These are phyloP conservation scores for Alcedo quadribrachys DNA, from an alignment of 2,797 vertebrate genomes.

Conservation along the genomic window DNA sequence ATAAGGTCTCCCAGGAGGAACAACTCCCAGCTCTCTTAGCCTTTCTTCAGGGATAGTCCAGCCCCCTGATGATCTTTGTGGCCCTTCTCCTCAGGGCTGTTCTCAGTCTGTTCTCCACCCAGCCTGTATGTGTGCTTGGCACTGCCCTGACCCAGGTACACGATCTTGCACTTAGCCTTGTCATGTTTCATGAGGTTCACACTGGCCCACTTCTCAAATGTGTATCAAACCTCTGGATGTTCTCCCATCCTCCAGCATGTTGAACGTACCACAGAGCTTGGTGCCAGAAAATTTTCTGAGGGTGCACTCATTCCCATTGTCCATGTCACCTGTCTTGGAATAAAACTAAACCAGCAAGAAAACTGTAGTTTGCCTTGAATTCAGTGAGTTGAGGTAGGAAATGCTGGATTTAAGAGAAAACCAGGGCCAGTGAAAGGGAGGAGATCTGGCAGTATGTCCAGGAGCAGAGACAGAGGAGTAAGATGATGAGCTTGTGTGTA, in stretches of 20 bases:
- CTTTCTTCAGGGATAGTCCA: not conserved
- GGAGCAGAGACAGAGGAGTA: not conserved
- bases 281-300: not conserved
- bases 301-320: not conserved
- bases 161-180: not conserved
- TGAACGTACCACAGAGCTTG: not conserved
- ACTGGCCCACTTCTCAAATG: not conserved
- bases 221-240: not conserved
- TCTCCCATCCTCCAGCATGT: not conserved
- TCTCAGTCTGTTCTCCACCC: no score
- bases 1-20: not conserved
- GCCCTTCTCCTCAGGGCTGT: no score
- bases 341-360: not conserved
- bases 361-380: not conserved
- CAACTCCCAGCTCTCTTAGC: not conserved
- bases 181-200: not conserved
- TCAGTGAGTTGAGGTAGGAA: not conserved
- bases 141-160: not conserved
- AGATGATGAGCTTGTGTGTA: not conserved
- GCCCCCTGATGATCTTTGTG: not conserved
- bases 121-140: not conserved
- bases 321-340: not conserved
- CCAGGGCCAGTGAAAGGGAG: not conserved
- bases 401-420: not conserved
- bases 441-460: not conserved